Conservation (phyloP, 2,888 invertebrate species). For the Electrophaes corylata region DNA sequence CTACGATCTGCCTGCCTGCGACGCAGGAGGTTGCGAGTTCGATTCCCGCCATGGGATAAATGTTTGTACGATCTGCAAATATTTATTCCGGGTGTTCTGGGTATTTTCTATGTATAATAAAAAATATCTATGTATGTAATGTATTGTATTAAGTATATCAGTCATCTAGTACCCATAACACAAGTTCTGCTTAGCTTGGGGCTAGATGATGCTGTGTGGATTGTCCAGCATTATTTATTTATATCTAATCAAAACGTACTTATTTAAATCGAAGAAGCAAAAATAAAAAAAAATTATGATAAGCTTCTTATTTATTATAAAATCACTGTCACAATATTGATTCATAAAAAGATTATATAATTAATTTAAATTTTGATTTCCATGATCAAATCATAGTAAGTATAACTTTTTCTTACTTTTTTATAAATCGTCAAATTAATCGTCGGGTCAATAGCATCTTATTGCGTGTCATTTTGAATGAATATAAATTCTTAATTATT, state of each 20-base stretch:
- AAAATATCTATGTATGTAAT: too few species aligned
- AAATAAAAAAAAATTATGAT: constrained; percentile 18
- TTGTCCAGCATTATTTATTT: too few species aligned
- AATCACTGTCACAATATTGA: constrained; percentile 14
- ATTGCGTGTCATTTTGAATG: not conserved
- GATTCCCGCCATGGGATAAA: too few species aligned
- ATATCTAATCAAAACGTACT: not conserved
- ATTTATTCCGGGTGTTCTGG: too few species aligned
- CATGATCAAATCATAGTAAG: not conserved
- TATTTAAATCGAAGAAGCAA: constrained; percentile 6
- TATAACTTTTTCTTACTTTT: not conserved
- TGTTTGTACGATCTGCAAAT: too few species aligned
- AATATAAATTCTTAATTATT: not conserved
- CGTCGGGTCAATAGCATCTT: not conserved
- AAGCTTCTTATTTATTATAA: constrained; percentile 22
- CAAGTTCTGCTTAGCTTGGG: too few species aligned
- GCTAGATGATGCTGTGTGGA: too few species aligned
- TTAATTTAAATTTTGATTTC: not conserved
- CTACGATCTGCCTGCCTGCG: too few species aligned
- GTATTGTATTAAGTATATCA: too few species aligned
- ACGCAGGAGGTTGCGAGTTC: too few species aligned
- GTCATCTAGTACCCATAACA: too few species aligned
- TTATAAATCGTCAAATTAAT: not conserved
- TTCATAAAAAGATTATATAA: not conserved
- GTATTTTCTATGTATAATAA: too few species aligned